Conservation (phyloP, 2,113 vertebrate species). For the Zosterops borbonicus region DNA sequence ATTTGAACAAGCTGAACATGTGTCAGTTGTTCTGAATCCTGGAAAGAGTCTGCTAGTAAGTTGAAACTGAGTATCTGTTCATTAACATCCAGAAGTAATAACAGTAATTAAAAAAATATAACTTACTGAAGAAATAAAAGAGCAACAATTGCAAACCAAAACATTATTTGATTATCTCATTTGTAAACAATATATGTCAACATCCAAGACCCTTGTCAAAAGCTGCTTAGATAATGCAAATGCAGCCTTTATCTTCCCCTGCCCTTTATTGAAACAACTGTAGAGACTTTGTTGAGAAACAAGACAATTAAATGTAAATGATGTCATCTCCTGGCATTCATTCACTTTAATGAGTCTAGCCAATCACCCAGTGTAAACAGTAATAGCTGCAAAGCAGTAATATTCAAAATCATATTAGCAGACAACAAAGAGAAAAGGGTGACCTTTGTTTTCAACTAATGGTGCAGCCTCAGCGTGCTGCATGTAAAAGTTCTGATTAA, state of each 20-base stretch:
- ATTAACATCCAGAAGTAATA: not conserved
- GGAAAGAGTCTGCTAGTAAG: not conserved
- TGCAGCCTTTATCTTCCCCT: conserved; percentile 67
- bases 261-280: conserved; percentile 74
- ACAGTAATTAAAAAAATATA: not conserved
- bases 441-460: conserved; percentile 86
- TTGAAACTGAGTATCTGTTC: not conserved
- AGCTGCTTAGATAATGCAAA: conserved; percentile 65
- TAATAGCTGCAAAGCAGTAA: conserved; percentile 44
- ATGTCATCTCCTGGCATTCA: conserved; percentile 72
- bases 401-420: conserved; percentile 63
- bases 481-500: conserved; percentile 70
- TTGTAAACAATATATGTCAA: conserved; percentile 75
- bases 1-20: not conserved
- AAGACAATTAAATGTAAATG: conserved; percentile 75
- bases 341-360: conserved; percentile 65
- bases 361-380: conserved; percentile 49
- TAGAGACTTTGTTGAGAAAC: conserved; percentile 75
- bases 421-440: conserved; percentile 64
- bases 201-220: conserved; percentile 32
- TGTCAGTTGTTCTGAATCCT: not conserved
- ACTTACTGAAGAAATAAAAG: not conserved
- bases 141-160: conserved; percentile 2
- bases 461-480: conserved; percentile 23
- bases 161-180: conserved; percentile 59